These are phyloP conservation scores for Heliconius eleuchia DNA, from an alignment of 1,140 invertebrate species.

Conservation along the genomic window DNA sequence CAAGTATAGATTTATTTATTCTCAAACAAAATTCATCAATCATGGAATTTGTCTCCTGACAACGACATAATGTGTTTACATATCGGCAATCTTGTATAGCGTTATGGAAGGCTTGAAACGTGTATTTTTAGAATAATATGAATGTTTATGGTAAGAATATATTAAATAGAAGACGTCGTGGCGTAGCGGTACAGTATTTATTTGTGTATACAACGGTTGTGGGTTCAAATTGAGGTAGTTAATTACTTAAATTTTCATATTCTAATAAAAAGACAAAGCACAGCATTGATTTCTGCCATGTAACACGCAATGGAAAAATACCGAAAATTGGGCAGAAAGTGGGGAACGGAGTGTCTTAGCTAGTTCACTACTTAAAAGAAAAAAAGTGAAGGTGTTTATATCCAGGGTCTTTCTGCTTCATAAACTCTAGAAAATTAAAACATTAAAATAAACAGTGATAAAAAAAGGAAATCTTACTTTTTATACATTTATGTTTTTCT, in stretches of 20 bases:
- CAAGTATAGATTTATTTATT: constrained; percentile 1
- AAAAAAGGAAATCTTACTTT: not conserved
- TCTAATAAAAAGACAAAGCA: too few species aligned
- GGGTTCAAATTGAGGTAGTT: not conserved
- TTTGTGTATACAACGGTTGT: not conserved
- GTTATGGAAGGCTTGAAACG: not conserved
- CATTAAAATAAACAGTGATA: too few species aligned
- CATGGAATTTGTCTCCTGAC: constrained; percentile 15
- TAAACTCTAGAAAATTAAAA: too few species aligned
- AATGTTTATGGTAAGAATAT: not conserved
- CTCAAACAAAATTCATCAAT: constrained; percentile 10
- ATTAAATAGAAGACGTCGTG: not conserved
- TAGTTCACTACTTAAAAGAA: too few species aligned
- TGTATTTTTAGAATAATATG: not conserved
- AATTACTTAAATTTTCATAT: too few species aligned
- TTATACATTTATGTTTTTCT: not conserved
- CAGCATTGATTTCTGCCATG: too few species aligned
- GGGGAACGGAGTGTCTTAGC: too few species aligned
- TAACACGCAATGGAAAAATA: too few species aligned
- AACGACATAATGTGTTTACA: constrained; percentile 18
- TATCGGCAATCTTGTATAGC: not conserved
- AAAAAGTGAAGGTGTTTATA: too few species aligned
- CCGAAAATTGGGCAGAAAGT: too few species aligned
- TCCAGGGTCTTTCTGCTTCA: too few species aligned
- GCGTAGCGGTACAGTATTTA: not conserved